phyloP scores from a whole-genome alignment of 2,113 vertebrate species.

The Nymphicus hollandicus region DNA sequence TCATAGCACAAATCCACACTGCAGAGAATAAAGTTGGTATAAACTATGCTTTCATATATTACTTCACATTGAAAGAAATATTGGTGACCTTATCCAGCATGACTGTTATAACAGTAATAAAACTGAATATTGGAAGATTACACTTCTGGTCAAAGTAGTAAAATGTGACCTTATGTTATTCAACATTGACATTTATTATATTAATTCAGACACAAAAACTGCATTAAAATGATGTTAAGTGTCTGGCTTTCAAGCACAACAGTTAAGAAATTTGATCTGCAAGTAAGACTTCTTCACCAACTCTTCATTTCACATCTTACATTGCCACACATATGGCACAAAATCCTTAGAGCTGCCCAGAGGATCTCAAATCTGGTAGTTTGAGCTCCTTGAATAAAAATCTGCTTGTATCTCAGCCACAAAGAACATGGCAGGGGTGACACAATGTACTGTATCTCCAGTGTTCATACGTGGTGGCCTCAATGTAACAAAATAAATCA shows the following conservation, averaged over 20 bases:
- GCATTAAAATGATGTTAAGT: slow-evolving; percentile 72
- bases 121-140: slow-evolving; percentile 78
- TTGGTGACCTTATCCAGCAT: slow-evolving; percentile 77
- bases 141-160: slow-evolving; percentile 79
- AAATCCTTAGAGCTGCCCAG: not conserved
- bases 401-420: not conserved
- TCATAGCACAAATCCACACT: slow-evolving; percentile 52
- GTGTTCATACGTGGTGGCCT: not conserved
- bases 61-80: slow-evolving; percentile 76
- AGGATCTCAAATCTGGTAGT: not conserved
- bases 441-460: not conserved
- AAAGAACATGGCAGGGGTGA: not conserved
- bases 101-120: slow-evolving; percentile 78
- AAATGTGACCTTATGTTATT: slow-evolving; percentile 81
- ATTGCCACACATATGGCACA: not conserved
- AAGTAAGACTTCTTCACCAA: not conserved
- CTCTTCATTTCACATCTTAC: not conserved
- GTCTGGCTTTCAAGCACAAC: slow-evolving; percentile 47
- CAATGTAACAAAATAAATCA: not conserved
- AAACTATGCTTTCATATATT: slow-evolving; percentile 70
- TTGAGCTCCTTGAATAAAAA: not conserved
- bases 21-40: slow-evolving; percentile 67
- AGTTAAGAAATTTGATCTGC: slow-evolving; percentile 44
- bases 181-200: slow-evolving; percentile 78
- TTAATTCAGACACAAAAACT: slow-evolving; percentile 77